Percentiles rank a stretch among this genome's conserved stretches.
phyloP scores from a whole-genome alignment of 2,888 invertebrate genomes.

The Drosophila austrosaltans region DNA sequence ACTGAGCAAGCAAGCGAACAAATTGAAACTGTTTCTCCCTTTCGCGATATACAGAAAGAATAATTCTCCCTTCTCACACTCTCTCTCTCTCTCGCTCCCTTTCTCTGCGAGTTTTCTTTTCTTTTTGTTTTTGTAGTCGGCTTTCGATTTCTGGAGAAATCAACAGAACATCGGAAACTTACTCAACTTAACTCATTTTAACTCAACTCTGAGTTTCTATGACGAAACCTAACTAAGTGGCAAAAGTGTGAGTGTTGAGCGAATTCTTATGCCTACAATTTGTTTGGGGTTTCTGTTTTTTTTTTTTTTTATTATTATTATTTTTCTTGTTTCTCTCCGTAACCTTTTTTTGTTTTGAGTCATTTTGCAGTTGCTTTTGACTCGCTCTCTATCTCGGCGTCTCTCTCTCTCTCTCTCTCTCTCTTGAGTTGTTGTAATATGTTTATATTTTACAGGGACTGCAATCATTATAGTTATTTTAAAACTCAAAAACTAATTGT shows the following conservation, averaged over 20 bases:
- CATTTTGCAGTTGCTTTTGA: constrained; percentile 14
- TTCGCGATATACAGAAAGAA: not conserved
- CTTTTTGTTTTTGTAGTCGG: constrained; percentile 24
- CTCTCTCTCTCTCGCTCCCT: not conserved
- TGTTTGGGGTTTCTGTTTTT: not conserved
- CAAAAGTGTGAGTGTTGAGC: constrained; percentile 24
- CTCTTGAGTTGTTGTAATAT: constrained; percentile 44
- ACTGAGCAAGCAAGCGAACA: constrained; percentile 49
- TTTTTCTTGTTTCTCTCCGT: constrained; percentile 1
- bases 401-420: not conserved
- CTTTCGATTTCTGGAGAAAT: constrained; percentile 69
- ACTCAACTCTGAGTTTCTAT: constrained; percentile 15
- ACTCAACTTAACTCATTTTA: constrained; percentile 11
- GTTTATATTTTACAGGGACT: constrained; percentile 50
- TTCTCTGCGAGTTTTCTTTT: not conserved
- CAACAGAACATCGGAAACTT: constrained; percentile 7
- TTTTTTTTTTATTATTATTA: constrained; percentile 16
- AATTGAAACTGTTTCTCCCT: constrained; percentile 13
- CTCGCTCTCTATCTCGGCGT: not conserved
- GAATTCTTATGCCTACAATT: constrained; percentile 25
- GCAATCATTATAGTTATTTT: too few relatives aligned
- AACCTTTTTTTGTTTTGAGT: constrained; percentile 20
- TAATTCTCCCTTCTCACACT: not conserved
- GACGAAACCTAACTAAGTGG: constrained; percentile 11
- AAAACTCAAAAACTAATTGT: too few relatives aligned